These are phyloP conservation scores for Pipistrellus nathusii DNA, from an alignment of 2,797 vertebrate species.

Conservation along the genomic window DNA sequence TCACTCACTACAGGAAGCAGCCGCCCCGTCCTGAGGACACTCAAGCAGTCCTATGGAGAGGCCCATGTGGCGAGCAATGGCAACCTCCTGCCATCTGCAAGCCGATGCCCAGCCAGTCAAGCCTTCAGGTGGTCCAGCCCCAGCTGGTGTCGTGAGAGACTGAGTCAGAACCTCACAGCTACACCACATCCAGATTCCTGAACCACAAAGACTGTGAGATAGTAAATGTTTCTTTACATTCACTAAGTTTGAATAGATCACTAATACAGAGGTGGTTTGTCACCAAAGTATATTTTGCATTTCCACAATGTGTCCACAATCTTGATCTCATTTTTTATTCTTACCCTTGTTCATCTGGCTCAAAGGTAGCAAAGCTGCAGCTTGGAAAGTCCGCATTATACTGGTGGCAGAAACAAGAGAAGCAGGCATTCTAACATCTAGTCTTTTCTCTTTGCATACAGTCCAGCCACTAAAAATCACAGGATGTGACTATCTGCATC, in stretches of 20 bases:
- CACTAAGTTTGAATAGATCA: neutral
- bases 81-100: neutral
- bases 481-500: neutral
- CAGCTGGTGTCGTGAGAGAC: neutral
- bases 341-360: neutral
- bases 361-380: neutral
- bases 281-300: neutral
- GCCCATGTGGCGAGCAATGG: neutral
- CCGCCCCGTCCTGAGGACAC: neutral
- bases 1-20: neutral
- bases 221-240: neutral
- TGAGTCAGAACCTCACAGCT: neutral
- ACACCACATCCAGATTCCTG: neutral
- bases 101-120: neutral
- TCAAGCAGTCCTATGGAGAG: neutral
- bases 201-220: neutral
- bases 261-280: neutral
- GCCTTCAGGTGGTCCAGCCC: neutral
- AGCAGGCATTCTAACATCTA: neutral
- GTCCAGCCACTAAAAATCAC: neutral
- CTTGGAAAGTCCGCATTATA: neutral
- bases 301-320: neutral
- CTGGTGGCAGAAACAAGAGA: neutral
- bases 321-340: neutral
- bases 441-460: neutral